These are phyloP conservation scores for Machimus rusticus DNA, from an alignment of 2,888 invertebrate genomes.

Conservation along the genomic window DNA sequence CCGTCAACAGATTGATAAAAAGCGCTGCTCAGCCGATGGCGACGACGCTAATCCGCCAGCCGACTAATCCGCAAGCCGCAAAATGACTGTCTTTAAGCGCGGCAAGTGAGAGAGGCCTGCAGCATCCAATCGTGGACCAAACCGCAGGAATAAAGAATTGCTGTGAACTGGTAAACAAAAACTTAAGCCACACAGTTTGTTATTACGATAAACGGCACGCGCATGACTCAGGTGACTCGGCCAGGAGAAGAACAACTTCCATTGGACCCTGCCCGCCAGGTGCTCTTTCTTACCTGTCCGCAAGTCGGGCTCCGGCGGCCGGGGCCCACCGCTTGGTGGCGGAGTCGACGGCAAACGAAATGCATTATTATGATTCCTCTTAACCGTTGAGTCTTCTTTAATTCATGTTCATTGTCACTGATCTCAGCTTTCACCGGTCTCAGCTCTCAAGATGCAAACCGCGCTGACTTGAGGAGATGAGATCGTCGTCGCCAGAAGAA, in stretches of 20 bases:
- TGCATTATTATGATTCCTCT: constrained; percentile 23
- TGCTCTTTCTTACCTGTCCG: not conserved
- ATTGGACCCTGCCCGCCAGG: not conserved
- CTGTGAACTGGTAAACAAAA: constrained; percentile 27
- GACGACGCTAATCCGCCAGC: not conserved
- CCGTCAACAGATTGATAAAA: not conserved
- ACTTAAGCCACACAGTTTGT: constrained; percentile 13
- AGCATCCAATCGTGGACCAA: not conserved
- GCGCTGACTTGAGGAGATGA: not conserved
- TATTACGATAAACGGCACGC: constrained; percentile 39
- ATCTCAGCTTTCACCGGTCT: constrained; percentile 19
- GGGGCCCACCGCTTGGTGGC: not conserved
- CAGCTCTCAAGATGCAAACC: not conserved
- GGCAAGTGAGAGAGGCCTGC: not conserved
- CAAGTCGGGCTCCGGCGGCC: not conserved
- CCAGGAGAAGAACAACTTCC: not conserved
- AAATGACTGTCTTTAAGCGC: constrained; percentile 4
- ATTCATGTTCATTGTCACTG: constrained; percentile 36
- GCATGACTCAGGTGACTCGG: constrained; percentile 11
- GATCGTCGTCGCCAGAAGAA: not conserved
- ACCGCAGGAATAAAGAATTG: constrained; percentile 3
- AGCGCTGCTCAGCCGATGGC: not conserved
- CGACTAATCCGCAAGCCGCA: constrained; percentile 15
- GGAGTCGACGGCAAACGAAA: not conserved
- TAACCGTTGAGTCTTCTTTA: constrained; percentile 22